Evolutionary conservation across 2,113 vertebrate genomes (phyloP).

Genomic region (Sinocyclocheilus maitianheensis): DNA sequence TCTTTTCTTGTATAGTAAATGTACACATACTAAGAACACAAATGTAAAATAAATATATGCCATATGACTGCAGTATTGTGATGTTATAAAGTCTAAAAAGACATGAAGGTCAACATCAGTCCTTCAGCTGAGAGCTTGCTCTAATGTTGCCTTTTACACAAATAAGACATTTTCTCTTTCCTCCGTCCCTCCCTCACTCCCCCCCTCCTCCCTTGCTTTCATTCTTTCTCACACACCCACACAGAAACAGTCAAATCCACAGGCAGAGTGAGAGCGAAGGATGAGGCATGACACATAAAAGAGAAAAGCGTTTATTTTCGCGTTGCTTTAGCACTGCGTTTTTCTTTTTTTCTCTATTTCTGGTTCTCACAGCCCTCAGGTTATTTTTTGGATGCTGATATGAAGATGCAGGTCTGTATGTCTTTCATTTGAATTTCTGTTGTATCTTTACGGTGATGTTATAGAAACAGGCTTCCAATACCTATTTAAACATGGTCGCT

Average conservation of each 20-base stretch:
- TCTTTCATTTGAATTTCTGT: conserved; percentile 35
- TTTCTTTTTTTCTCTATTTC: conserved; percentile 38
- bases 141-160: conserved; percentile 78
- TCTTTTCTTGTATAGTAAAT: background rate
- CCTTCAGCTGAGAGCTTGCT: conserved; percentile 71
- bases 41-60: background rate
- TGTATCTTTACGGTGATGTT: conserved; percentile 36
- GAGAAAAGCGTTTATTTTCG: conserved; percentile 70
- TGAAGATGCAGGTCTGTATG: conserved; percentile 52
- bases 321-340: conserved; percentile 41
- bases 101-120: conserved; percentile 63
- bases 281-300: conserved; percentile 77
- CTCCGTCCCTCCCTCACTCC: conserved; percentile 62
- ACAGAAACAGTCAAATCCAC: conserved; percentile 78
- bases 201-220: conserved; percentile 68
- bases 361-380: conserved; percentile 35
- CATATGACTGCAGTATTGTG: background rate
- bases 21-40: background rate
- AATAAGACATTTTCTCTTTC: conserved; percentile 71
- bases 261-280: conserved; percentile 76
- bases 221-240: conserved; percentile 78
- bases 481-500: background rate
- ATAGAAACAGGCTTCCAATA: background rate
- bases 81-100: background rate
- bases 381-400: conserved; percentile 49